Base-by-base conservation (phyloP, 1,140 invertebrate species). In the Marisa cornuarietis region DNA sequence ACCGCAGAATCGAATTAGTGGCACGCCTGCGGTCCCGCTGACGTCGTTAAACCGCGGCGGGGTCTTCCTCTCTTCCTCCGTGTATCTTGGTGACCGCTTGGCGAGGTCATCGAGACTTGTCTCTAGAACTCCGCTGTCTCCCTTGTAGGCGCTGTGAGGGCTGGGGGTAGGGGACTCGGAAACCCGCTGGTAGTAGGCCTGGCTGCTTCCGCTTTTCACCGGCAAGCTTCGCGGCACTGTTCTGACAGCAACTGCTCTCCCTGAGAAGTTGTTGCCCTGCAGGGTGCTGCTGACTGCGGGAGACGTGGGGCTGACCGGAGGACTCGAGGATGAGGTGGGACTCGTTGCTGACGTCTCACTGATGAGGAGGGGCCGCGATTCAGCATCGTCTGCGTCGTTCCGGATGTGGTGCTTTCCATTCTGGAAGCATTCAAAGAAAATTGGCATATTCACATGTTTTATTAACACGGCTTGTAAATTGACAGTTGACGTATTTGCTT, bases 241-340 rank as follows among this genome's bases (percentile, higher is more conserved):
- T 20, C 18, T 31, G 74, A 58, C 54, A 8, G 11, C 26, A 9
- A 24, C 74, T 0, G 24, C 16, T 22, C 42, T 2, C 26, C 13
- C 18, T 1, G 49, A 49, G 49, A n/a, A 16, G 52, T 54, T 54
- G 62, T 61, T 76, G 72, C 54, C n/a, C 22, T 63, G 68, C 42
- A 65, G 22, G 65, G 26, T 8, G 76, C 8, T 22, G 20, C 58
- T 26, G 7, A 61, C 62, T n/a, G 76, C 52, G 49, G 76, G 65
- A 42, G 76, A 69, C 42, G 76, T 77, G 42, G 76, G 75, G 76
- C 63, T 68, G 62, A 77, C 31, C 24, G n/a, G 76, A 13, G 68
- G 63, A 42, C 31, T 42, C 3, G 31, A 42, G 31, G 31, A 42
- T 42, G 31, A 42, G 31, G 31, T 42, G 31, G 31, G 31, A 63